Evolutionary conservation across 2,888 invertebrate species (phyloP).

Genomic region (Odontothrips loti): DNA sequence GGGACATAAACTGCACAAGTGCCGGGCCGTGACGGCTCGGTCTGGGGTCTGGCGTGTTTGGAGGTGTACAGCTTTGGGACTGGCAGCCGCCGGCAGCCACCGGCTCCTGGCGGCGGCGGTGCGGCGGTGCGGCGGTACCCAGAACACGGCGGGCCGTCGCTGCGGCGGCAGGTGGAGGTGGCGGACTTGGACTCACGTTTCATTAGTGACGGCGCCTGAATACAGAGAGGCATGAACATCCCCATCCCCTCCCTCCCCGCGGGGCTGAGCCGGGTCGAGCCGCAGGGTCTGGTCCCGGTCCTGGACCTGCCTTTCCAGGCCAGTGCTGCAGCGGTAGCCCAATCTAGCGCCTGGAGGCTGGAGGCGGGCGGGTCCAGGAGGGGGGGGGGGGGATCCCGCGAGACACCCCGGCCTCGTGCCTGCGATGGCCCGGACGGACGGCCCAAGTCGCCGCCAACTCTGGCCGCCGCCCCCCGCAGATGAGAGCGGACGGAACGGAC

Average conservation of each 20-base stretch:
- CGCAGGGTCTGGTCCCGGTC: not conserved
- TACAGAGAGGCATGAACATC: slow-evolving; percentile 1
- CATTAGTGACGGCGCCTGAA: slow-evolving; percentile 16
- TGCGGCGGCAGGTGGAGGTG: no score
- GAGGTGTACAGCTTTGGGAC: no score
- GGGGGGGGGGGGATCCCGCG: not conserved
- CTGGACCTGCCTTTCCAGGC: not conserved
- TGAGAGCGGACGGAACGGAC: not conserved
- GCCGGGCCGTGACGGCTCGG: no score
- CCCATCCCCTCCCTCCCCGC: not conserved
- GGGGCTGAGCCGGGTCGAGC: not conserved
- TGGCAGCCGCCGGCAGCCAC: no score
- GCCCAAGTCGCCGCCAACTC: no score
- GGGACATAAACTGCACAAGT: no score
- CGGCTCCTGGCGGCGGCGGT: no score
- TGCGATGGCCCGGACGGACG: no score
- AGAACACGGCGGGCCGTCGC: no score
- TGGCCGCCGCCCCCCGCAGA: not conserved
- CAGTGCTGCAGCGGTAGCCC: not conserved
- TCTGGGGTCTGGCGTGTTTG: no score
- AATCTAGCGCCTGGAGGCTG: not conserved
- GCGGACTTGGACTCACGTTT: not conserved
- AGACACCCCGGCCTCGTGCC: not conserved
- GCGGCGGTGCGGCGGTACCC: no score
- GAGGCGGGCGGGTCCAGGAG: not conserved